phyloP scores from a whole-genome alignment of 2,113 vertebrate species.

The Origma solitaria region DNA sequence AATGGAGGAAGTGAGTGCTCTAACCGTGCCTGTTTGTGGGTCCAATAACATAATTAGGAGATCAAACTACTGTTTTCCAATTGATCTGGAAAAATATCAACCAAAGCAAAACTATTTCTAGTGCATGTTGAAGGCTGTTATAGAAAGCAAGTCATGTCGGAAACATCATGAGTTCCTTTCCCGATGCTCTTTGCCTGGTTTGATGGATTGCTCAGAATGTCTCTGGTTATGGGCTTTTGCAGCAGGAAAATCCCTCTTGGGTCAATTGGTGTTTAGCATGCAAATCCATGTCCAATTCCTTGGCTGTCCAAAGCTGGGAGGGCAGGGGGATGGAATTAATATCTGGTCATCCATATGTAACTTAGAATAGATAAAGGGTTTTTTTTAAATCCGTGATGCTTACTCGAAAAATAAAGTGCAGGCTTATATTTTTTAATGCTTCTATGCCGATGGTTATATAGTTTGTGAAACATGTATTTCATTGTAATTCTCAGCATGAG shows the following conservation, averaged over 20 bases:
- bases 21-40: conserved; percentile 59
- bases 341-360: background rate
- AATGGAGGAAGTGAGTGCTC: conserved; percentile 96
- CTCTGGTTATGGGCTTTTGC: background rate
- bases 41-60: background rate
- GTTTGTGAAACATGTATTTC: background rate
- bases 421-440: background rate
- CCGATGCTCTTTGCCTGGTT: background rate
- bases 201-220: background rate
- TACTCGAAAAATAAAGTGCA: background rate
- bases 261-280: background rate
- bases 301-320: background rate
- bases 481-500: background rate
- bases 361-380: background rate
- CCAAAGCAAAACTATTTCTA: background rate
- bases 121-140: conserved; percentile 29
- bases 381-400: background rate
- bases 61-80: background rate
- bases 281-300: background rate
- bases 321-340: background rate
- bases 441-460: background rate
- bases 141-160: background rate
- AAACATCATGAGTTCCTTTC: background rate
- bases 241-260: background rate
- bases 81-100: background rate